A percentile compares a stretch with the other conserved stretches of the same genome.
Conservation (phyloP, 2,797 vertebrate species). For the Sebastes steindachneri region DNA sequence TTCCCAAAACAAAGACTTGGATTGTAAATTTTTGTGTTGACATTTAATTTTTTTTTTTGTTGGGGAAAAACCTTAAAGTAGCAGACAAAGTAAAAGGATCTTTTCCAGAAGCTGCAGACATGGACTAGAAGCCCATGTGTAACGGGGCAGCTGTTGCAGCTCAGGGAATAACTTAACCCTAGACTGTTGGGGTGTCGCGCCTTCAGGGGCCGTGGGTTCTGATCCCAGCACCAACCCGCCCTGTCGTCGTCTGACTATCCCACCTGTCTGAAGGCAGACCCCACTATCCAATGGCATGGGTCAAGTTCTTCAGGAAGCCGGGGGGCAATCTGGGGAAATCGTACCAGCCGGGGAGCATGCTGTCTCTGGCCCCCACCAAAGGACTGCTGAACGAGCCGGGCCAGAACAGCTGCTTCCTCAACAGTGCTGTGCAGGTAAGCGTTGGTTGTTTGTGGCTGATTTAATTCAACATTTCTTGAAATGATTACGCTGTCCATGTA, state of each 20-base stretch:
- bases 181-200: conserved; percentile 40
- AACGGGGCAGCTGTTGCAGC: conserved; percentile 60
- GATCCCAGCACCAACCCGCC: conserved; percentile 20
- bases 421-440: conserved; percentile 97
- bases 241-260: conserved; percentile 20
- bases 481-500: neutral
- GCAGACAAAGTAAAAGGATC: neutral
- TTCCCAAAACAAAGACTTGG: conserved; percentile 47
- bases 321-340: conserved; percentile 93
- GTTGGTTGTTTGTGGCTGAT: neutral
- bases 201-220: conserved; percentile 25
- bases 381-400: conserved; percentile 96
- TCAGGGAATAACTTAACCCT: conserved; percentile 74
- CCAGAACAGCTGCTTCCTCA: conserved; percentile 99
- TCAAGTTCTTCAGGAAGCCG: conserved; percentile 92
- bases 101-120: conserved; percentile 43
- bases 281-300: conserved; percentile 93
- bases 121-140: conserved; percentile 74
- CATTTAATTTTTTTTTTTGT: neutral
- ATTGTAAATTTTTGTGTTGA: conserved; percentile 38
- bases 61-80: neutral
- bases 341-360: conserved; percentile 95
- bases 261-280: conserved; percentile 58
- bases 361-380: conserved; percentile 97
- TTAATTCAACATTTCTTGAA: neutral